Percentiles rank a stretch among this genome's conserved stretches.
These are phyloP conservation scores for Sigmodon hispidus DNA, from an alignment of 2,113 vertebrate genomes.

Conservation along the genomic window DNA sequence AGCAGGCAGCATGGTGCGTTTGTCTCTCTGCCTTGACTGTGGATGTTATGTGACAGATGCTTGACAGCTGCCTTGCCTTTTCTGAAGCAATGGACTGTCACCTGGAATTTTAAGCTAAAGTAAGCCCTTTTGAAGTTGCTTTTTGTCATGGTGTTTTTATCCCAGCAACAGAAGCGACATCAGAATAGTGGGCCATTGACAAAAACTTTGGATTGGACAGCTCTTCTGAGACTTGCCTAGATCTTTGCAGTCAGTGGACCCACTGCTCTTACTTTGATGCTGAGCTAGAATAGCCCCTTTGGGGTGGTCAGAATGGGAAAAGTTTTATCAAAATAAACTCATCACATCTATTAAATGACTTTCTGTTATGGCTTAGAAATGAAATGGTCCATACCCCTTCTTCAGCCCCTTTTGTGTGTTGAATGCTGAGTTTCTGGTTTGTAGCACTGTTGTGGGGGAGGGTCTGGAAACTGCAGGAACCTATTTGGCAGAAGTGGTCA, in stretches of 20 bases:
- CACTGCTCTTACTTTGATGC: background rate
- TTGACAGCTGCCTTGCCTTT: background rate
- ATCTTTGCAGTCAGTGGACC: background rate
- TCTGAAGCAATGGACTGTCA: background rate
- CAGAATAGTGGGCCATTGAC: background rate
- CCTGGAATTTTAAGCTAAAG: background rate
- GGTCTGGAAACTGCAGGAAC: background rate
- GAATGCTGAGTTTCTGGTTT: background rate
- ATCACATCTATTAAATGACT: background rate
- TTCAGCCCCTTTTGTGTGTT: background rate
- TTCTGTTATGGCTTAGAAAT: no score
- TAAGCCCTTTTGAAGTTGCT: background rate
- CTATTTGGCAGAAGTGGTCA: background rate
- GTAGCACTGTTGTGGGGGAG: background rate
- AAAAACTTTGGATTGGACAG: background rate
- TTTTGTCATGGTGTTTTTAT: background rate
- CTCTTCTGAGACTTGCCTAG: background rate
- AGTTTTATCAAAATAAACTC: background rate
- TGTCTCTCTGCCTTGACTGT: background rate
- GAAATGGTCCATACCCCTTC: background rate
- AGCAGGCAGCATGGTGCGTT: background rate
- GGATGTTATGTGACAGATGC: background rate
- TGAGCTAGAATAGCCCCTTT: background rate
- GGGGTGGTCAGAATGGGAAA: background rate
- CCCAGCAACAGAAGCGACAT: background rate